These are phyloP conservation scores for Allolobophora icterica DNA, from an alignment of 2,888 invertebrate genomes.

Conservation along the genomic window DNA sequence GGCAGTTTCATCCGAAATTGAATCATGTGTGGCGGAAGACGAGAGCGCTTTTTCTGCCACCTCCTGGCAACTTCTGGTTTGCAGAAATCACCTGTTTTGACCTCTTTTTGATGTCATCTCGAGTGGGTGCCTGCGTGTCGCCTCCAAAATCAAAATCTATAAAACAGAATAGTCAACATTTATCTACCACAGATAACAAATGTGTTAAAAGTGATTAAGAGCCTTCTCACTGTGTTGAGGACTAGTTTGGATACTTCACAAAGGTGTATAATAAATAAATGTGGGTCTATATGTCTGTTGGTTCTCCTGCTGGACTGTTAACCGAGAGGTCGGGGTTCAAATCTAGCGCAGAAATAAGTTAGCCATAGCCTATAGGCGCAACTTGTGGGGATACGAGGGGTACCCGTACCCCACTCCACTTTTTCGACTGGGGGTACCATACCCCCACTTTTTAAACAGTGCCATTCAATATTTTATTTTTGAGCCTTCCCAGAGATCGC, in stretches of 20 bases:
- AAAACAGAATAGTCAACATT: neutral
- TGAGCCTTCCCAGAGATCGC: too few relatives aligned
- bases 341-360: too few relatives aligned
- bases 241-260: neutral
- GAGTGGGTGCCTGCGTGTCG: neutral
- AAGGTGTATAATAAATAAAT: neutral
- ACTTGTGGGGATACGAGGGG: too few relatives aligned
- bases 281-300: neutral
- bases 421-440: too few relatives aligned
- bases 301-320: too few relatives aligned
- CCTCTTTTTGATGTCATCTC: constrained; percentile 23
- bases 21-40: neutral
- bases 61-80: neutral
- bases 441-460: too few relatives aligned
- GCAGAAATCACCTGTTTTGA: neutral
- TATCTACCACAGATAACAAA: neutral
- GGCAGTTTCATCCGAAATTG: neutral
- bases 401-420: too few relatives aligned
- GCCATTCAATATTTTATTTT: too few relatives aligned
- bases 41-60: neutral
- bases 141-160: constrained; percentile 11
- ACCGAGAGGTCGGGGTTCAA: too few relatives aligned
- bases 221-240: neutral
- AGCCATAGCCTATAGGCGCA: too few relatives aligned
- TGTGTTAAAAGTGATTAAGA: neutral